phyloP scores from a whole-genome alignment of 2,888 invertebrate species.

The Noctua janthina region DNA sequence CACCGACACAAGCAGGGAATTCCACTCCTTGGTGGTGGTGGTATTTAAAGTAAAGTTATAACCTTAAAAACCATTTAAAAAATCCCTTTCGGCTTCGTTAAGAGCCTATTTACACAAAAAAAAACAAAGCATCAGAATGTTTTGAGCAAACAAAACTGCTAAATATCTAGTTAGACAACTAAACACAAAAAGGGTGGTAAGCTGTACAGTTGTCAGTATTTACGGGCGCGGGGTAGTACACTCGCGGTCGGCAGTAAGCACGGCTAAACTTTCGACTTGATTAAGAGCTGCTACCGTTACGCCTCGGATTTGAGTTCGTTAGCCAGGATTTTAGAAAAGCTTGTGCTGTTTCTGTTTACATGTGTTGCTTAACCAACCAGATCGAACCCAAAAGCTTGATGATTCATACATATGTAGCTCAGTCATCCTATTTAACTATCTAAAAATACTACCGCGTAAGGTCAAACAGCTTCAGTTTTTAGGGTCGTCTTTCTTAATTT shows the following conservation, averaged over 20 bases:
- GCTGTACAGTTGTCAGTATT: neutral
- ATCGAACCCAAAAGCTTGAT: neutral
- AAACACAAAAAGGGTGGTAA: neutral
- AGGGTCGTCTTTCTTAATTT: too few relatives aligned
- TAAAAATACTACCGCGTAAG: neutral
- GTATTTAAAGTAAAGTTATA: too few relatives aligned
- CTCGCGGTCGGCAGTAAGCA: neutral
- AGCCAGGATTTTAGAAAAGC: conserved; percentile 23
- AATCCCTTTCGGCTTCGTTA: too few relatives aligned
- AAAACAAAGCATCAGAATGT: too few relatives aligned
- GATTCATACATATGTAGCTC: too few relatives aligned
- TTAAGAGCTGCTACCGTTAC: conserved; percentile 13
- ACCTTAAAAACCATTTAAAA: too few relatives aligned
- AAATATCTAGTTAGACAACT: neutral
- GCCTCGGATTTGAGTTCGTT: conserved; percentile 33
- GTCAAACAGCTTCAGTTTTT: neutral
- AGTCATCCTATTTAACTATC: neutral
- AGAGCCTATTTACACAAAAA: too few relatives aligned
- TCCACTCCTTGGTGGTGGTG: too few relatives aligned
- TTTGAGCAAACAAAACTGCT: too few relatives aligned
- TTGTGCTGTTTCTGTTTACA: neutral
- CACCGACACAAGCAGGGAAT: too few relatives aligned
- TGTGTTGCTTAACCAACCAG: neutral
- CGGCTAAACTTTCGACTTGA: conserved; percentile 37
- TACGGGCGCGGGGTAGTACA: neutral